Evolutionary conservation across 2,888 invertebrate genomes (phyloP).

Genomic region (Tupiocoris notatus): DNA sequence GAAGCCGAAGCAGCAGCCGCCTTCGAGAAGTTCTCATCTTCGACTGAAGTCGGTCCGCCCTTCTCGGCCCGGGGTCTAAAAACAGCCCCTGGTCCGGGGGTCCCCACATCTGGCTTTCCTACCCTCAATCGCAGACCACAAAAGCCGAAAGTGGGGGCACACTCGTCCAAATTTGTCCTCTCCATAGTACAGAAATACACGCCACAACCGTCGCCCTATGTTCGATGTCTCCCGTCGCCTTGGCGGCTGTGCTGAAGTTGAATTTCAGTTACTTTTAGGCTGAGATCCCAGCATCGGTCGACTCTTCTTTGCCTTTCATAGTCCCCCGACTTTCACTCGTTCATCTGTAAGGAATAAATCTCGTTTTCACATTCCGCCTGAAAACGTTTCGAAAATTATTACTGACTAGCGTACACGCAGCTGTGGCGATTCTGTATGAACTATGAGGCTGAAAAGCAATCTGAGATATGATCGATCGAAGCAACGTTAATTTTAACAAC

Average conservation of each 20-base stretch:
- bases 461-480: too few relatives aligned
- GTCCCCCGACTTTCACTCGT: not conserved
- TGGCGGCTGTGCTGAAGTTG: not conserved
- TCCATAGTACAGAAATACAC: not conserved
- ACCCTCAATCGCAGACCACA: not conserved
- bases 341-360: not conserved
- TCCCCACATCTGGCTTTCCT: conserved; percentile 35
- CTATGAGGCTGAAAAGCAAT: too few relatives aligned
- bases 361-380: not conserved
- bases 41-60: conserved; percentile 13
- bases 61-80: conserved; percentile 43
- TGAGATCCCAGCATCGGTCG: not conserved
- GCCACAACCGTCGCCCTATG: not conserved
- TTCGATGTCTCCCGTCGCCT: not conserved
- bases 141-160: conserved; percentile 1
- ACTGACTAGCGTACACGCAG: too few relatives aligned
- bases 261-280: not conserved
- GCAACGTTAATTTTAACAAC: too few relatives aligned
- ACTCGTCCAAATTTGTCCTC: conserved; percentile 30
- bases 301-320: not conserved
- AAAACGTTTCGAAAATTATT: not conserved
- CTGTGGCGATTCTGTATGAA: too few relatives aligned
- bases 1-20: conserved; percentile 1
- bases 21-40: not conserved
- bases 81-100: conserved; percentile 39